Conservation (phyloP, 1,140 invertebrate species). For the Bicyclus anynana region DNA sequence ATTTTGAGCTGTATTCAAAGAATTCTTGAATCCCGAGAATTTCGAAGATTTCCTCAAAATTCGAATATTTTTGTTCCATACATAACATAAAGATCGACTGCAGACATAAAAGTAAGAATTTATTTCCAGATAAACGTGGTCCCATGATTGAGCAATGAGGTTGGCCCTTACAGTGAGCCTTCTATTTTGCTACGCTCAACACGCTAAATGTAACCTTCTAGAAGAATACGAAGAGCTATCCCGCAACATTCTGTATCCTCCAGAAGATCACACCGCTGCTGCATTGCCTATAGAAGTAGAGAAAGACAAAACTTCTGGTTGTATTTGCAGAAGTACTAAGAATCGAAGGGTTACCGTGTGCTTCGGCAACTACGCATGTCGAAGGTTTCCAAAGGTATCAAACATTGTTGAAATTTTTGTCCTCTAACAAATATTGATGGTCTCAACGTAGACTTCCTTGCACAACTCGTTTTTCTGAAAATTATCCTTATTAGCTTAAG, state of each 20-base stretch:
- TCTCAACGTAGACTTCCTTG: too few relatives aligned
- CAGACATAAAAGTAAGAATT: too few relatives aligned
- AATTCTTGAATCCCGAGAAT: too few relatives aligned
- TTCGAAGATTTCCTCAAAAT: too few relatives aligned
- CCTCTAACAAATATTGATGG: too few relatives aligned
- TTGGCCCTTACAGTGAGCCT: conserved; percentile 49
- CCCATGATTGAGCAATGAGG: conserved; percentile 36
- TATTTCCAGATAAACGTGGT: conserved; percentile 25
- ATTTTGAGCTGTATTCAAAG: too few relatives aligned
- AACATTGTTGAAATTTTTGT: background rate
- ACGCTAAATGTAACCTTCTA: conserved; percentile 39
- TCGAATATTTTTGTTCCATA: too few relatives aligned
- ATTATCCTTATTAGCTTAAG: too few relatives aligned
- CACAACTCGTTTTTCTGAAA: too few relatives aligned
- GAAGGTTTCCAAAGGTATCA: conserved; percentile 53
- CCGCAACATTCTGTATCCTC: conserved; percentile 43
- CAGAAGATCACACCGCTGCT: conserved; percentile 35
- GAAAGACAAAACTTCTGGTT: conserved; percentile 48
- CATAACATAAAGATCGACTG: too few relatives aligned
- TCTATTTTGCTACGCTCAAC: conserved; percentile 53
- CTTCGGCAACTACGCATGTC: conserved; percentile 65
- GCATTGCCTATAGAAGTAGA: conserved; percentile 46
- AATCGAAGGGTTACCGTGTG: conserved; percentile 47
- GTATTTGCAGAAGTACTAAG: conserved; percentile 51
- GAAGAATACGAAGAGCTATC: conserved; percentile 53